Evolutionary conservation across 2,797 vertebrate genomes (phyloP).

Genomic region (Sus cebifrons): DNA sequence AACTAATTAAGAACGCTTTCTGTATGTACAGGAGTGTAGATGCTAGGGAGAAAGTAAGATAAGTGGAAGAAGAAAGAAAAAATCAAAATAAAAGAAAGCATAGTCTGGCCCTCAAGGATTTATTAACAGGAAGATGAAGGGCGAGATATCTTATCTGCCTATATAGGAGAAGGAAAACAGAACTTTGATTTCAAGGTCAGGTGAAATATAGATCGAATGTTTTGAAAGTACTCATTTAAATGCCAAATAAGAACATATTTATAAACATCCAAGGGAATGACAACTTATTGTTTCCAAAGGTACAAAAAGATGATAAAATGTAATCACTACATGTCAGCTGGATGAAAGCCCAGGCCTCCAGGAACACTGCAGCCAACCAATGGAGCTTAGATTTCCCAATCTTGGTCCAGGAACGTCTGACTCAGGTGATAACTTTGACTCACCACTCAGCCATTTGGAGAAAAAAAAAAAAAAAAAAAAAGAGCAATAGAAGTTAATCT

Average conservation of each 20-base stretch:
- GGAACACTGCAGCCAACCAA: background rate
- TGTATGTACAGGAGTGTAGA: background rate
- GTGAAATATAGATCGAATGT: slow-evolving; percentile 43
- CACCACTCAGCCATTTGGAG: background rate
- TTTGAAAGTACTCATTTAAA: slow-evolving; percentile 62
- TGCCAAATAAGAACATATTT: slow-evolving; percentile 46
- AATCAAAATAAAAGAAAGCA: slow-evolving; percentile 52
- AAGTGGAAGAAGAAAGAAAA: slow-evolving; percentile 35
- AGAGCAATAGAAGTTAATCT: slow-evolving; percentile 46
- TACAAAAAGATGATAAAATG: slow-evolving; percentile 45
- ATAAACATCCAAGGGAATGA: slow-evolving; percentile 27
- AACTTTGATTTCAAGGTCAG: slow-evolving; percentile 50
- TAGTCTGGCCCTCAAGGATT: background rate
- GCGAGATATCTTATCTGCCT: background rate
- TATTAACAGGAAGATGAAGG: slow-evolving; percentile 50
- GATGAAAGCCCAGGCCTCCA: background rate
- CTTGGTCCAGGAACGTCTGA: background rate
- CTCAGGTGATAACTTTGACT: slow-evolving; percentile 43
- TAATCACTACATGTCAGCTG: background rate
- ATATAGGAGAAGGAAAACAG: slow-evolving; percentile 2
- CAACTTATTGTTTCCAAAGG: background rate
- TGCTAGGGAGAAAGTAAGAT: background rate
- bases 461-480: slow-evolving; percentile 49
- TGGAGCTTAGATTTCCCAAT: slow-evolving; percentile 24
- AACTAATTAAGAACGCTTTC: slow-evolving; percentile 7